These are phyloP conservation scores for Rhagophthalmus giganteus DNA, from an alignment of 2,888 invertebrate species.

Conservation along the genomic window DNA sequence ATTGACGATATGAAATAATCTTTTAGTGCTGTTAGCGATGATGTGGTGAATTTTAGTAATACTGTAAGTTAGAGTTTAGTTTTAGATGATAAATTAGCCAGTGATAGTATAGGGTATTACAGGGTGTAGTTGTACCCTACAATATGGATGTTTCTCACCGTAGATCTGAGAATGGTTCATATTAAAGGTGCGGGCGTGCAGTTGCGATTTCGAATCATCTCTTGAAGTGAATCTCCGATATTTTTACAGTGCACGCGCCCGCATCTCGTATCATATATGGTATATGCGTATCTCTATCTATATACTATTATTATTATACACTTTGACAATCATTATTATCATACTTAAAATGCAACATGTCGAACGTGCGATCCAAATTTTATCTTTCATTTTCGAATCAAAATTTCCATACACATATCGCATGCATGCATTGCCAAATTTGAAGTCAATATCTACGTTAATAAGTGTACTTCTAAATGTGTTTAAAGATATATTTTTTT, in stretches of 20 bases:
- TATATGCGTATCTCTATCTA: conserved; percentile 46
- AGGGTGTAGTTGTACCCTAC: conserved; percentile 57
- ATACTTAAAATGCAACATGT: conserved; percentile 39
- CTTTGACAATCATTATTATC: conserved; percentile 55
- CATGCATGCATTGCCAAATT: conserved; percentile 63
- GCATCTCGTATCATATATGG: conserved; percentile 37
- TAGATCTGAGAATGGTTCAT: conserved; percentile 37
- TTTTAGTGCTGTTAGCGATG: conserved; percentile 49
- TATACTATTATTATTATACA: conserved; percentile 45
- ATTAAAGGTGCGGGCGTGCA: conserved; percentile 30
- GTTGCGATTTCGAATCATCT: conserved; percentile 7
- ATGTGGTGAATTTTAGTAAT: conserved; percentile 46
- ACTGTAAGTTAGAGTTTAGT: conserved; percentile 32
- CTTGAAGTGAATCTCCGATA: conserved; percentile 23
- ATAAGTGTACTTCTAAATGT: conserved; percentile 59
- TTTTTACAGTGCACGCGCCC: conserved; percentile 24
- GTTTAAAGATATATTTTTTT: conserved; percentile 57
- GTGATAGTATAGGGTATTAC: conserved; percentile 54
- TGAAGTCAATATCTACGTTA: conserved; percentile 66
- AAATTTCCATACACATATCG: conserved; percentile 47
- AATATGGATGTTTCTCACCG: conserved; percentile 40
- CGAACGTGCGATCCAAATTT: conserved; percentile 28
- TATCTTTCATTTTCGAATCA: conserved; percentile 31
- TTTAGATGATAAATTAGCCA: conserved; percentile 48
- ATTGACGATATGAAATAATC: conserved; percentile 32